Base-by-base conservation (phyloP, 2,888 invertebrate genomes). In the Troglohyphantes excavatus region DNA sequence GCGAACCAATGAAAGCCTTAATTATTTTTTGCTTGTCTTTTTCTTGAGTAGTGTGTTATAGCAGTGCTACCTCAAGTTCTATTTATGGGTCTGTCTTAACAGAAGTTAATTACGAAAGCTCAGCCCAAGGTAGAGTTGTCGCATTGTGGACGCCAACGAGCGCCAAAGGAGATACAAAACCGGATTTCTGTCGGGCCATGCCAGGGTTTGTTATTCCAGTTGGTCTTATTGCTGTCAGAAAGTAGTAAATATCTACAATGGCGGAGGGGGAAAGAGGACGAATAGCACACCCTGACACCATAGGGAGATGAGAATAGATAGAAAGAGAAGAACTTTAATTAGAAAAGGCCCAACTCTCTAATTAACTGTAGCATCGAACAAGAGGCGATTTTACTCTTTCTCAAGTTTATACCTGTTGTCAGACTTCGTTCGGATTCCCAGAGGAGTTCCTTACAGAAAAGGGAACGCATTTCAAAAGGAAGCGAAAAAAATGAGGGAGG, bases 321-420 rank as follows among this genome's bases (percentile, higher is more conserved):
- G 63, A 75, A 65, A 19, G 76, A 70, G 23, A 81, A 73, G 79
- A 88, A 88, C 73, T 88, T 88, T 88, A 88, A 88, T 88, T 88
- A 88, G 87, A 88, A 75, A 81, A 39, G 73, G 75, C 87, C 81
- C 81, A 73, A 65, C 61, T 59, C 72, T 61, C 82, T 89, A 89
- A 89, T 82, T 89, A 89, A 89, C 82, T 89, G 82, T 67, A 82
- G 61, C 68, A 82, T 89, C 82, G 82, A 89, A 89, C 76, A 89
- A 82, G 73, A 81, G 67, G 43, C 59, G 81, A 81, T 82, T 89
- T 89, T 73, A 81, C 59, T 75, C 73, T 81, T 87, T 81, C 75
- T 88, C 43, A 65, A 88, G 63, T 81, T 88, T 88, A 81, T 88
- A 88, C 87, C 87, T 88, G 87, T 88, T 88, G 87, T 87, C 79